phyloP scores from a whole-genome alignment of 2,888 invertebrate genomes.

The Drosophila infuscata region DNA sequence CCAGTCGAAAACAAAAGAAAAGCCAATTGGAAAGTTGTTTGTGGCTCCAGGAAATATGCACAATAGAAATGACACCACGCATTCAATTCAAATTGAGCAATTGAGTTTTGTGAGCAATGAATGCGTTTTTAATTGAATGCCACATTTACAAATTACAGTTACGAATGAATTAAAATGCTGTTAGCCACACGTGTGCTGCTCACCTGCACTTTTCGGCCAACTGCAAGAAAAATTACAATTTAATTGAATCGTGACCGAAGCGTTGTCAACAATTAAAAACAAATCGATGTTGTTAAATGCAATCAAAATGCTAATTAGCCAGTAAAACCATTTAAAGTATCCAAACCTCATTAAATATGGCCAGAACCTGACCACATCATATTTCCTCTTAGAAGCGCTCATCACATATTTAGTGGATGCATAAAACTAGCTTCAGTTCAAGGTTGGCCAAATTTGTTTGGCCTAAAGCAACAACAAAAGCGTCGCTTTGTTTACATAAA shows the following conservation, averaged over 20 bases:
- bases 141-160: slow-evolving; percentile 20
- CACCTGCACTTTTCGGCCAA: slow-evolving; percentile 21
- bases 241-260: slow-evolving; percentile 58
- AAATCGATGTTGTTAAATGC: slow-evolving; percentile 36
- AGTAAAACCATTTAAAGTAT: slow-evolving; percentile 48
- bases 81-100: slow-evolving; percentile 50
- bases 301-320: slow-evolving; percentile 70
- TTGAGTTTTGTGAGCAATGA: slow-evolving; percentile 36
- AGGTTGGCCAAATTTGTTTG: slow-evolving; percentile 39
- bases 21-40: slow-evolving; percentile 57
- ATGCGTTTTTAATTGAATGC: slow-evolving; percentile 33
- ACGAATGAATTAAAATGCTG: not conserved
- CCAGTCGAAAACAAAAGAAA: slow-evolving; percentile 56
- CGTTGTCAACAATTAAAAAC: slow-evolving; percentile 39
- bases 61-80: slow-evolving; percentile 36
- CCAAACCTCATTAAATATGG: slow-evolving; percentile 21
- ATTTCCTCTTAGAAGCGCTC: slow-evolving; percentile 46
- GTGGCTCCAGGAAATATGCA: slow-evolving; percentile 42
- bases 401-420: slow-evolving; percentile 48
- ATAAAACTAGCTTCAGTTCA: slow-evolving; percentile 42
- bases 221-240: slow-evolving; percentile 54
- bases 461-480: slow-evolving; percentile 39
- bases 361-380: slow-evolving; percentile 27
- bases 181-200: slow-evolving; percentile 29
- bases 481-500: slow-evolving; percentile 55